These are phyloP conservation scores for Hyperoodon ampullatus DNA, from an alignment of 2,113 vertebrate genomes.

Conservation along the genomic window DNA sequence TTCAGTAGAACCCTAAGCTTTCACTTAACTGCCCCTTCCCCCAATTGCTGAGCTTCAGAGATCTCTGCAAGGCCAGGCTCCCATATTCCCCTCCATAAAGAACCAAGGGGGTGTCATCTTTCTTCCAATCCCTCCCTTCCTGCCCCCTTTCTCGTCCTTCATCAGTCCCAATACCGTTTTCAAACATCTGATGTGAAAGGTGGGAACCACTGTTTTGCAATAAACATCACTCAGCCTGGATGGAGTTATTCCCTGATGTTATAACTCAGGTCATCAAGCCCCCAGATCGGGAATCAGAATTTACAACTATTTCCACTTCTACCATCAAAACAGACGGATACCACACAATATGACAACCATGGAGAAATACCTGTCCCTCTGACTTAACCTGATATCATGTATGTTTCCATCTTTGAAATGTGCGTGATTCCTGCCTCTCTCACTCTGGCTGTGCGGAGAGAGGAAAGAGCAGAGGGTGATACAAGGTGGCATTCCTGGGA, in stretches of 20 bases:
- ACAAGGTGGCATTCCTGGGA: not conserved
- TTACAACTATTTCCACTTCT: not conserved
- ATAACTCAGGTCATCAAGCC: not conserved
- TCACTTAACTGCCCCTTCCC: not conserved
- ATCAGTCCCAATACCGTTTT: not conserved
- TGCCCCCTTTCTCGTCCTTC: not conserved
- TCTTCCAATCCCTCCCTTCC: not conserved
- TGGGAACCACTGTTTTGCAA: not conserved
- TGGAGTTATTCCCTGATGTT: not conserved
- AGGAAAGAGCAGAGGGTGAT: not conserved
- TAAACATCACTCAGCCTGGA: not conserved
- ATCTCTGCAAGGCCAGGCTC: not conserved
- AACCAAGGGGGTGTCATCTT: not conserved
- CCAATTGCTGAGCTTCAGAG: not conserved
- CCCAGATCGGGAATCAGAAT: not conserved
- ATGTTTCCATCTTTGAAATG: not conserved
- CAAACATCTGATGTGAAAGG: not conserved
- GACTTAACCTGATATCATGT: not conserved
- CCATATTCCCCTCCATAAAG: not conserved
- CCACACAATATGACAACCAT: not conserved
- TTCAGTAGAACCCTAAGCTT: not conserved
- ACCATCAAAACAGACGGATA: not conserved
- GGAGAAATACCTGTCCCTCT: not conserved
- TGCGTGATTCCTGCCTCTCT: not conserved
- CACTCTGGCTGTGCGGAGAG: not conserved